Percentiles rank a stretch among this genome's conserved stretches.
These are phyloP conservation scores for Epirrhoe tristata DNA, from an alignment of 2,888 invertebrate genomes.

Conservation along the genomic window DNA sequence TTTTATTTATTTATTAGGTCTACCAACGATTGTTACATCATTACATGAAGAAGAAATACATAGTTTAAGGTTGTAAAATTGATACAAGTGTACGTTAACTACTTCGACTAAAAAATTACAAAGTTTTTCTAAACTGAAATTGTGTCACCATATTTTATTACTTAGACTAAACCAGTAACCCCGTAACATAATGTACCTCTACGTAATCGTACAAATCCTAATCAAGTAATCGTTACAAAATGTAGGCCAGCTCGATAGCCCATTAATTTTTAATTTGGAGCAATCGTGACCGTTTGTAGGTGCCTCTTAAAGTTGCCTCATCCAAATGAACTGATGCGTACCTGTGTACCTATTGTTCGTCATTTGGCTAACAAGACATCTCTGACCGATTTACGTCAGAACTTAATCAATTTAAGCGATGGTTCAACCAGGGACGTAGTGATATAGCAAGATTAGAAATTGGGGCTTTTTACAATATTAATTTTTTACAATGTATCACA, in stretches of 20 bases:
- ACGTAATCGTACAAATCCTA: slow-evolving; percentile 36
- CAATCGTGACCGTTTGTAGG: slow-evolving; percentile 60
- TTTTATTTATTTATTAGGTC: too few species aligned
- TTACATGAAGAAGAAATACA: too few species aligned
- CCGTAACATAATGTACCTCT: slow-evolving; percentile 7
- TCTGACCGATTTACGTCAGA: slow-evolving; percentile 76
- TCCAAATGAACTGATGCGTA: slow-evolving; percentile 42
- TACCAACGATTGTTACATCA: too few species aligned
- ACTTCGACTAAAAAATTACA: too few species aligned
- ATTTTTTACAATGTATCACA: too few species aligned
- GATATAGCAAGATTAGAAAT: background rate
- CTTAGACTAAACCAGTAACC: slow-evolving; percentile 3
- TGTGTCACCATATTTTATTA: background rate
- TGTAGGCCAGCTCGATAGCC: slow-evolving; percentile 61
- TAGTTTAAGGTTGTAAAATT: too few species aligned
- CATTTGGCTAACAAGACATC: slow-evolving; percentile 57
- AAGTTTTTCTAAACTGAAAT: background rate
- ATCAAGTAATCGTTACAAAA: slow-evolving; percentile 49
- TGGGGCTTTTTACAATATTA: background rate
- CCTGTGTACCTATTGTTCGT: slow-evolving; percentile 54
- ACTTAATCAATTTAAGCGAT: slow-evolving; percentile 70
- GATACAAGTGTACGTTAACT: too few species aligned
- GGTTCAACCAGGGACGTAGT: slow-evolving; percentile 40
- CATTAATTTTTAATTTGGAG: slow-evolving; percentile 66
- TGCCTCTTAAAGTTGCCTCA: slow-evolving; percentile 46